A percentile compares a stretch with the other conserved stretches of the same genome.
phyloP scores from a whole-genome alignment of 2,113 vertebrate genomes.

The Rhagologus leucostigma region DNA sequence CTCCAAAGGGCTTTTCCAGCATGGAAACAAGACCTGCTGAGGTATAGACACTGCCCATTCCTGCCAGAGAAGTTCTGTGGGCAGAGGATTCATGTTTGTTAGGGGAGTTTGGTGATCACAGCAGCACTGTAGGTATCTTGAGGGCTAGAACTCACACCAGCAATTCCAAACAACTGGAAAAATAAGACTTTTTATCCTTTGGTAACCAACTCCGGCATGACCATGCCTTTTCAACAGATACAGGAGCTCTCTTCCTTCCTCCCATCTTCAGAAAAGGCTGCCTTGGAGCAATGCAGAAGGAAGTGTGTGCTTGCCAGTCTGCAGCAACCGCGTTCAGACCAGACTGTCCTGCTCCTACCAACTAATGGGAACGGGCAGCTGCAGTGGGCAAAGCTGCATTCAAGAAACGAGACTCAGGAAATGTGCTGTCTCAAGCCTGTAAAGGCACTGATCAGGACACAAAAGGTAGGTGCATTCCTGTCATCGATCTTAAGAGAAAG shows the following conservation, averaged over 20 bases:
- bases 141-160: not conserved
- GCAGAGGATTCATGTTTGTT: not conserved
- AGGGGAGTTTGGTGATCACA: not conserved
- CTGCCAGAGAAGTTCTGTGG: rapidly evolving
- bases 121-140: not conserved
- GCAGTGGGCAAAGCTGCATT: not conserved
- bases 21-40: not conserved
- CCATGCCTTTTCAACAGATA: not conserved
- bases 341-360: not conserved
- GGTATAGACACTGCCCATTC: not conserved
- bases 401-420: not conserved
- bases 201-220: not conserved
- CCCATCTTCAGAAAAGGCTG: not conserved
- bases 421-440: not conserved
- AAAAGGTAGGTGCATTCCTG: not conserved
- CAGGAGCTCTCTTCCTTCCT: not conserved
- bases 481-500: not conserved
- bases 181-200: not conserved
- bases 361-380: not conserved
- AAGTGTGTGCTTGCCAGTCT: not conserved
- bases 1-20: not conserved
- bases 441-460: not conserved
- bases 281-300: not conserved
- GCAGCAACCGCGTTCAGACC: rapidly evolving
- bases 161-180: not conserved